Evolutionary conservation across 2,113 vertebrate genomes (phyloP).

Genomic region (Lycocorax pyrrhopterus): DNA sequence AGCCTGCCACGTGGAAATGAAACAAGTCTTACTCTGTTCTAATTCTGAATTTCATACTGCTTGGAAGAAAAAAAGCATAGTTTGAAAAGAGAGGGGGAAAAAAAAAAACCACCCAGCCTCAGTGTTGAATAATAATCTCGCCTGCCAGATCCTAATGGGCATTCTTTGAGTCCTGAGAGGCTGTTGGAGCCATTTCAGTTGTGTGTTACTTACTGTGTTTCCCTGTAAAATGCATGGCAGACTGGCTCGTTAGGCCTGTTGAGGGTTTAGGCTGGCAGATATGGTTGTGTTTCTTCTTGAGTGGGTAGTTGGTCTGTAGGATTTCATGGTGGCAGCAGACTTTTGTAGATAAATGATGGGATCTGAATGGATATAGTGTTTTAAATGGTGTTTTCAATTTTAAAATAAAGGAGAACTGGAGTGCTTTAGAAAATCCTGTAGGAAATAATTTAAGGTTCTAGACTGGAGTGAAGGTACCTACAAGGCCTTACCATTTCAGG

Average conservation of each 20-base stretch:
- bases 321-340: not conserved
- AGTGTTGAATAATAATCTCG: not conserved
- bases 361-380: not conserved
- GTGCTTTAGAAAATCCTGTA: not conserved
- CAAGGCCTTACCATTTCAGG: not conserved
- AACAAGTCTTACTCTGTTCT: not conserved
- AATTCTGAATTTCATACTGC: not conserved
- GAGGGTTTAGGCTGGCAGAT: not conserved
- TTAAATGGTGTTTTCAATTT: not conserved
- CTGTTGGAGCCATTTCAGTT: not conserved
- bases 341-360: rapidly evolving
- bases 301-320: not conserved
- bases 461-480: not conserved
- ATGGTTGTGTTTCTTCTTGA: not conserved
- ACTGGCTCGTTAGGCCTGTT: not conserved
- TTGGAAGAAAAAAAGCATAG: not conserved
- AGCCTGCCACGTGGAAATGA: not conserved
- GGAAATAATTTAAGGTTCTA: not conserved
- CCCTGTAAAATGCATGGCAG: not conserved
- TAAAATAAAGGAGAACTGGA: not conserved
- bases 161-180: not conserved
- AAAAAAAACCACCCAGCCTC: not conserved
- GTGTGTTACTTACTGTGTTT: rapidly evolving
- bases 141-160: not conserved
- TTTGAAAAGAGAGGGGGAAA: not conserved